Conservation (phyloP, 2,797 vertebrate genomes). For the Natrix natrix region DNA sequence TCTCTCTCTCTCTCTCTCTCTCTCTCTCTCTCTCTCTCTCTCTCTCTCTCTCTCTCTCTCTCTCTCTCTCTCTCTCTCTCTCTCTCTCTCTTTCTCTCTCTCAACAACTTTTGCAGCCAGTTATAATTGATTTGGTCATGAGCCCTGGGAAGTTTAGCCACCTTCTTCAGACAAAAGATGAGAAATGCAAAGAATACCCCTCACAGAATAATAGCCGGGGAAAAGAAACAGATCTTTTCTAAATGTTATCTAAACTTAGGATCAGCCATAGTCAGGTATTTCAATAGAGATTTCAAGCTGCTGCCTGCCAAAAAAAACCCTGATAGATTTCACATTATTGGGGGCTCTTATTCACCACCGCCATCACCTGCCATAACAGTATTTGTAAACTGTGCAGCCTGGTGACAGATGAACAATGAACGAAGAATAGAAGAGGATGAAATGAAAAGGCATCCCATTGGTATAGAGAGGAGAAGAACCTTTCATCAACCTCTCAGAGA, state of each 20-base stretch:
- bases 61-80: not conserved
- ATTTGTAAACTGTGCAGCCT: slow-evolving; percentile 61
- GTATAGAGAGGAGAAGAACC: slow-evolving; percentile 43
- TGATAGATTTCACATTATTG: slow-evolving; percentile 59
- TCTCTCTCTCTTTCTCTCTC: too few species aligned
- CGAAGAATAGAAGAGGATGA: slow-evolving; percentile 44
- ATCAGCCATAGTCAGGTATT: slow-evolving; percentile 31
- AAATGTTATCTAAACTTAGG: slow-evolving; percentile 44
- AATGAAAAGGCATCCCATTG: slow-evolving; percentile 52
- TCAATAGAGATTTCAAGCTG: slow-evolving; percentile 40
- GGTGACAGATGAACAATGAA: slow-evolving; percentile 66
- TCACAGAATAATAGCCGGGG: slow-evolving; percentile 37
- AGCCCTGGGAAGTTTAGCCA: slow-evolving; percentile 41
- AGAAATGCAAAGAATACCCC: slow-evolving; percentile 31
- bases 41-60: not conserved
- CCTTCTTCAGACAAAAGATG: slow-evolving; percentile 28
- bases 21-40: not conserved
- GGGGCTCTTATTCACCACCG: slow-evolving; percentile 38
- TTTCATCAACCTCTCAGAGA: slow-evolving; percentile 55
- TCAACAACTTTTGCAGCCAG: slow-evolving; percentile 18
- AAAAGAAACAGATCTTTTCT: slow-evolving; percentile 40
- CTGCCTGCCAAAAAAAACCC: slow-evolving; percentile 38
- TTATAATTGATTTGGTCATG: slow-evolving; percentile 23
- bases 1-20: not conserved
- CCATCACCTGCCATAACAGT: slow-evolving; percentile 41